Evolutionary conservation across 2,888 invertebrate genomes (phyloP).

Genomic region (Zeuzera pyrina): DNA sequence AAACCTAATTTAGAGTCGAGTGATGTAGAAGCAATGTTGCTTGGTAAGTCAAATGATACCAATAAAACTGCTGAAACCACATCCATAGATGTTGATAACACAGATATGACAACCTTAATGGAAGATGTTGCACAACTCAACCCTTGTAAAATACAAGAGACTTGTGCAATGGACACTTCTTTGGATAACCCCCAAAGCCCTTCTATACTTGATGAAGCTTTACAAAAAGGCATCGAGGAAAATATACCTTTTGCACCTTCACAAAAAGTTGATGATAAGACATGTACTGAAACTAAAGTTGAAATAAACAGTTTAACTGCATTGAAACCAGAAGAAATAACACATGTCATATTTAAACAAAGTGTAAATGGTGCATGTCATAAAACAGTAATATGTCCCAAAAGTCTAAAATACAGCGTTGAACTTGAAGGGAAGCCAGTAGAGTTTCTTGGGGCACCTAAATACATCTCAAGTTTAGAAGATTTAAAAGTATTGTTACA

Average conservation of each 20-base stretch:
- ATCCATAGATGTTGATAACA: conserved; percentile 43
- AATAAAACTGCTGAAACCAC: conserved; percentile 23
- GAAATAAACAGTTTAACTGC: conserved; percentile 4
- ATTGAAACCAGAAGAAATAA: conserved; percentile 24
- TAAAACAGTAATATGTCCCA: conserved; percentile 56
- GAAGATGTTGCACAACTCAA: conserved; percentile 34
- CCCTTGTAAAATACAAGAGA: conserved; percentile 18
- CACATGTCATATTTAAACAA: conserved; percentile 57
- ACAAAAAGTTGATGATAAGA: conserved; percentile 8
- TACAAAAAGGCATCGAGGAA: conserved; percentile 50
- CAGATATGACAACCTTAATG: conserved; percentile 28
- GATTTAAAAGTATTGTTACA: conserved; percentile 63
- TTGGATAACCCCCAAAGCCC: conserved; percentile 49
- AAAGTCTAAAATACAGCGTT: conserved; percentile 56
- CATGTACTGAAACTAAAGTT: conserved; percentile 1
- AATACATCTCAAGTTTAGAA: conserved; percentile 53
- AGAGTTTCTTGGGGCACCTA: conserved; percentile 64
- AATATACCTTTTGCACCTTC: conserved; percentile 30
- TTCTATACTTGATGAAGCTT: conserved; percentile 53
- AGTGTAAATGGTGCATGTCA: conserved; percentile 38
- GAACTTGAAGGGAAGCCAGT: conserved; percentile 53
- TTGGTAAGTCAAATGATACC: conserved; percentile 36
- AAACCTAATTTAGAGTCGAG: conserved; percentile 49
- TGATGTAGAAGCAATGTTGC: conserved; percentile 64
- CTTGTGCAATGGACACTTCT: conserved; percentile 20